Evolutionary conservation across 92 coral and sea anemone genomes (phyloP), one percentile per base, ranked within the genome.

Genomic region (Heteractis magnifica): DNA sequence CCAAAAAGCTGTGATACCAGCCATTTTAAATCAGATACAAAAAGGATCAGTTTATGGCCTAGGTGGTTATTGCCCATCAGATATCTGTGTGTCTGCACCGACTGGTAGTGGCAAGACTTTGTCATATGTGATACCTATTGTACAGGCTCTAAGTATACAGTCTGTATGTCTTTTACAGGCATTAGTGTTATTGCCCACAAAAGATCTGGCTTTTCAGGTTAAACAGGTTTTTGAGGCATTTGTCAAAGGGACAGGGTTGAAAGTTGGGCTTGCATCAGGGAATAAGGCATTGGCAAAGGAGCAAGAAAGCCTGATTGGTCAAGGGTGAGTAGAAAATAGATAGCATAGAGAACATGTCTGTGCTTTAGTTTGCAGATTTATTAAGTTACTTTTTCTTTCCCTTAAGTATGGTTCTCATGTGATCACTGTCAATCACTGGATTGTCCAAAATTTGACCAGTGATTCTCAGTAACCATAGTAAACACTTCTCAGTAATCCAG

Each of bases 61-160:
- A 20, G 90, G 94, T 56, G 98, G 97, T 51, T 94, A 86, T 75
- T 75, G 86, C 34, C 98, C 98, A 44, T 82, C 90, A 48, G 98
- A 95, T 77, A 80, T 95, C 49, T 95, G 98, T 87, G 95, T 95
- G 20, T 95, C 94, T 14, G 98, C 98, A 19, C 98, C 98, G 10
- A 95, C 98, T 50, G 98, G 98, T 60, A 95, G 98, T 83, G 98
- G 98, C 18, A 95, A 95, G 87, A 95, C 98, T 15, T 91, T 95
- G 76, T 91, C 98, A 0, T 95, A 95, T 88, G 98, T 90, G 83
- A 65, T 95, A 77, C 98, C 98, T 6, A 85, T 93, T 50, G 87
- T 95, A 44, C 98, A 95, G 76, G 87, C 79, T 19, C 76, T 90
- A 48, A 79, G 84, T 64, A 79, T 48, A 51, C 87, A 89, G 74